Base-by-base conservation (phyloP, 2,113 vertebrate genomes). In the Paedocypris sp. region DNA sequence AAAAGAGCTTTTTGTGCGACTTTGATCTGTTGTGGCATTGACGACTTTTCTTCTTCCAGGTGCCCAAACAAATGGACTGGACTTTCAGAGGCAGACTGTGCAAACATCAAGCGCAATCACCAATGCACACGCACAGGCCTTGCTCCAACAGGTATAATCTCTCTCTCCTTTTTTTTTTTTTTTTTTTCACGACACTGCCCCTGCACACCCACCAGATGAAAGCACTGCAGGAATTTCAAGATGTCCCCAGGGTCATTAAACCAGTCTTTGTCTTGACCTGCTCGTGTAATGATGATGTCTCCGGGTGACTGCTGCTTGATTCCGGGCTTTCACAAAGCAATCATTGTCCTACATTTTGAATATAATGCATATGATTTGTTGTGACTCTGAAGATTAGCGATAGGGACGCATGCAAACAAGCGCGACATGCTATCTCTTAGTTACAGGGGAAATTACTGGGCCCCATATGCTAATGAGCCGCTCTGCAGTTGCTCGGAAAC, bases 361-460 rank as follows among this genome's bases (percentile, higher is more conserved):
- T 13, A 19, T 20, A 47, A 51, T 53, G 32, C 22, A 13, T 22
- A n/a, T n/a, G 48, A 54, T 64, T 42, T 60, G 28, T 41, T 20
- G 8, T n/a, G 42, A 57, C 29, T 25, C n/a, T 20, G 4, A 33
- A 62, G 10, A 62, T 52, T 32, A 18, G 42, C 29, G 36, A 31
- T 19, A 7, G 26, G 48, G 20, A 45, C 22, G 51, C 12, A 3
- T 56, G 50, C 4, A 3, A 38, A 25, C 29, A 46, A 62, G 59
- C 43, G 45, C 26, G n/a, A 79, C 80, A 82, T 64, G 84, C 89
- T 88, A 91, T 92, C 83, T 84, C 83, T 80, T 86, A 83, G 73
- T 90, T 91, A 92, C 89, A 90, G 86, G 89, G 88, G 89, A 90
- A 90, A 92, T 94, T 92, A 92, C 96, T 97, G 91, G 92, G 88